Evolutionary conservation across 2,888 invertebrate species (phyloP).

Genomic region (Acrobasis repandana): DNA sequence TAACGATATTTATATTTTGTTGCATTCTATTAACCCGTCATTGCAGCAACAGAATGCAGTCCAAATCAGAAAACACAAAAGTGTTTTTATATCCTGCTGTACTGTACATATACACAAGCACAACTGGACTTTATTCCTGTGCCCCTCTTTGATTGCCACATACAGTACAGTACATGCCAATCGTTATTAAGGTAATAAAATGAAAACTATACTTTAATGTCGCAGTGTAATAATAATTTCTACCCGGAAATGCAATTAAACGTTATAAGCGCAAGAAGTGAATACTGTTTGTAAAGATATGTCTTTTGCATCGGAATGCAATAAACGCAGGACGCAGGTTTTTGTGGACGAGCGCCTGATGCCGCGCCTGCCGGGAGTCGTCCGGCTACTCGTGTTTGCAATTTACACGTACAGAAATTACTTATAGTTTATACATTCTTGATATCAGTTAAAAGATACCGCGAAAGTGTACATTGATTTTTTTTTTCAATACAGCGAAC

Average conservation of each 20-base stretch:
- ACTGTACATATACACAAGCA: no score
- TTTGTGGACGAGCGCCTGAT: neutral
- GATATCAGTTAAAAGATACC: neutral
- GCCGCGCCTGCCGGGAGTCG: neutral
- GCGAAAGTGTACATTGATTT: neutral
- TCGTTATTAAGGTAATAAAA: neutral
- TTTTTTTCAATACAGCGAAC: no score
- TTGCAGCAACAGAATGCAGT: no score
- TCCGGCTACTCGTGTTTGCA: neutral
- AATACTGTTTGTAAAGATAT: neutral
- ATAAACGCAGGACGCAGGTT: neutral
- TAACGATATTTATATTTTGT: no score
- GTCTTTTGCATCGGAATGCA: slow-evolving; percentile 1
- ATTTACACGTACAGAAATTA: neutral
- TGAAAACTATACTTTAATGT: neutral
- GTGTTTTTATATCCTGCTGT: no score
- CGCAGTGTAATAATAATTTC: slow-evolving; percentile 1
- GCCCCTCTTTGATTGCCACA: neutral
- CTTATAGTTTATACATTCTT: neutral
- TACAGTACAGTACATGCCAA: neutral
- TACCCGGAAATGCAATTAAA: slow-evolving; percentile 1
- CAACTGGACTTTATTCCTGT: no score
- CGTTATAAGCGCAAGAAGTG: neutral
- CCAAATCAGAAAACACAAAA: no score
- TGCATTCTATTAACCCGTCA: no score